A percentile compares a stretch with the other conserved stretches of the same genome.
phyloP scores from a whole-genome alignment of 2,888 invertebrate genomes.

The Lycaena phlaeas region DNA sequence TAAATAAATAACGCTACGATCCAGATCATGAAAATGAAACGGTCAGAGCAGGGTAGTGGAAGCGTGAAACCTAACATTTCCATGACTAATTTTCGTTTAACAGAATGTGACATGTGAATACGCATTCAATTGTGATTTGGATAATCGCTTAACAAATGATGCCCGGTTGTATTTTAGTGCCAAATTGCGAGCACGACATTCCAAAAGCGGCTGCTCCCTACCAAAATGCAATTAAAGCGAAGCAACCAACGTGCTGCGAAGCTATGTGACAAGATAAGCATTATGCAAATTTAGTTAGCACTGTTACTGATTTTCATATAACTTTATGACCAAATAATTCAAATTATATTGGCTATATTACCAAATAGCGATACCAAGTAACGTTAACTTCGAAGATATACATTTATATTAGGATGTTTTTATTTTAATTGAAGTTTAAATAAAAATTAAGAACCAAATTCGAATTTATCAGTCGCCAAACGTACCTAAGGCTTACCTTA shows the following conservation, averaged over 20 bases:
- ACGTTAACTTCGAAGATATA: too few relatives aligned
- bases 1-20: too few relatives aligned
- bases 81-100: neutral
- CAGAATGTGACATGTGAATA: constrained; percentile 2
- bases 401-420: too few relatives aligned
- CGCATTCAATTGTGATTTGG: constrained; percentile 16
- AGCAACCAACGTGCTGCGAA: constrained; percentile 40
- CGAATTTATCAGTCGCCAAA: too few relatives aligned
- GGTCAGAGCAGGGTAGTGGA: too few relatives aligned
- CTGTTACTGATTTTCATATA: constrained; percentile 41
- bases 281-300: constrained; percentile 53
- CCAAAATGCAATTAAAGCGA: constrained; percentile 58
- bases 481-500: too few relatives aligned
- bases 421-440: too few relatives aligned
- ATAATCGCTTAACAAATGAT: constrained; percentile 28
- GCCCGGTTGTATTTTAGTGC: constrained; percentile 36
- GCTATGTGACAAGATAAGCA: constrained; percentile 57
- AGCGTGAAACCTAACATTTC: too few relatives aligned
- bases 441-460: too few relatives aligned
- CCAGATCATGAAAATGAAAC: too few relatives aligned
- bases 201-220: constrained; percentile 35
- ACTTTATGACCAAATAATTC: neutral
- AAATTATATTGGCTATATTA: neutral
- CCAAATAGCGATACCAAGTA: too few relatives aligned
- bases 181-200: constrained; percentile 36